A percentile compares a stretch with the other conserved stretches of the same genome.
These are phyloP conservation scores for Cirrhinus molitorella DNA, from an alignment of 2,797 vertebrate species.

Conservation along the genomic window DNA sequence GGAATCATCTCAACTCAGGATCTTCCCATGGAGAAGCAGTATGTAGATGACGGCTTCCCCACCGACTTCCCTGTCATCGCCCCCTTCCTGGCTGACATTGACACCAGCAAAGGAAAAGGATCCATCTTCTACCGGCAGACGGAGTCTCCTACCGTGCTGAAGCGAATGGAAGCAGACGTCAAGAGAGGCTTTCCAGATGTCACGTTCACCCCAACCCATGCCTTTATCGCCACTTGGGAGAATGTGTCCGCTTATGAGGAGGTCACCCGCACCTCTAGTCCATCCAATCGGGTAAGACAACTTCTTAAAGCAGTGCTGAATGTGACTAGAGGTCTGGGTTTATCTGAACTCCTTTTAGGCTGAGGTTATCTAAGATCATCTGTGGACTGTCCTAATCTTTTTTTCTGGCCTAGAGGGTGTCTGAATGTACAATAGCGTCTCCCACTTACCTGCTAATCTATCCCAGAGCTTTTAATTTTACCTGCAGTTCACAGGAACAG, in stretches of 20 bases:
- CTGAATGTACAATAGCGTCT: slow-evolving; percentile 40
- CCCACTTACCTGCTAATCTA: slow-evolving; percentile 53
- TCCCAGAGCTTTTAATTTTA: slow-evolving; percentile 52
- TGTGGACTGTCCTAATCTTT: slow-evolving; percentile 45
- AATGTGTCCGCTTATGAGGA: slow-evolving; percentile 89
- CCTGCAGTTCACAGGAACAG: slow-evolving; percentile 41
- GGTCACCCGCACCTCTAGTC: slow-evolving; percentile 62
- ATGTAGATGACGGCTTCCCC: slow-evolving; percentile 93
- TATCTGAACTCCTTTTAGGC: slow-evolving; percentile 41
- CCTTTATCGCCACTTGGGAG: slow-evolving; percentile 92
- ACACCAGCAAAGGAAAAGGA: slow-evolving; percentile 88
- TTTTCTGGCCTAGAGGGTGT: slow-evolving; percentile 48
- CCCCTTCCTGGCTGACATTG: slow-evolving; percentile 93
- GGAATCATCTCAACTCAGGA: slow-evolving; percentile 95
- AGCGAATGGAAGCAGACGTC: slow-evolving; percentile 80
- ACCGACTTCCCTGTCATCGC: slow-evolving; percentile 94
- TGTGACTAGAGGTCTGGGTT: slow-evolving; percentile 41
- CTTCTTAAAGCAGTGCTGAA: slow-evolving; percentile 22
- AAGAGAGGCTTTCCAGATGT: slow-evolving; percentile 82
- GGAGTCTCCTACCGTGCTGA: slow-evolving; percentile 78
- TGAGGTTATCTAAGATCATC: slow-evolving; percentile 60
- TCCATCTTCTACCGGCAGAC: slow-evolving; percentile 90
- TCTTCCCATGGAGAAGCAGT: slow-evolving; percentile 95
- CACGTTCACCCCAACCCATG: slow-evolving; percentile 81
- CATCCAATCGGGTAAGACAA: slow-evolving; percentile 83